Evolutionary conservation across 53 echinoderm and acorn worm genomes (phyloP), one percentile per base, ranked within the genome.

Genomic region (Echinometra lucunter): DNA sequence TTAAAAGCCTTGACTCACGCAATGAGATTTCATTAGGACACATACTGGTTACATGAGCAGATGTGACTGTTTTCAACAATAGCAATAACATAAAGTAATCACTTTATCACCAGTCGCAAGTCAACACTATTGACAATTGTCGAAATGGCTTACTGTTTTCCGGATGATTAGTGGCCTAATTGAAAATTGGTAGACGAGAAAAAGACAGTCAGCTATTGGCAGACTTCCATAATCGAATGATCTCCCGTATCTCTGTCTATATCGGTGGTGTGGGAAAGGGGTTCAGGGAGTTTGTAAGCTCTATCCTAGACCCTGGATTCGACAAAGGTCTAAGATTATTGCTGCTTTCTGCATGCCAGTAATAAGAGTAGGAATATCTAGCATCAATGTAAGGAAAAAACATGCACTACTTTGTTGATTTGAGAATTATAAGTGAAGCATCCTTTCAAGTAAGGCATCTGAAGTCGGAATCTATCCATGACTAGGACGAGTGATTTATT

Each of bases 91-190:
- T 74, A 34, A 37, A 5, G 4, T 74, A 85, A 85, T 85, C 49
- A 85, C 49, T 85, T 85, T 49, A 37, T 85, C 85, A 85, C 49
- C 25, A 45, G 49, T 28, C 49, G 9, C 25, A 85, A 47, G 47
- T 85, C 85, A 85, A 49, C 85, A 85, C 85, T n/a, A 49, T 85
- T 45, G 81, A 81, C 25, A 49, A 9, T 85, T 85, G 85, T 85
- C 85, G 49, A 6, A 28, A 85, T 49, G 49, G 12, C 28, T 85
- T 85, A 85, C 25, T 85, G 49, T 85, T 85, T 47, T n/a, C 44
- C 85, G 49, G 16, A 85, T 85, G 49, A 85, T 85, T 21, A 49
- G 28, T 49, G 15, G 85, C 85, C 45, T 47, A 85, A 85, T 85
- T 45, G 49, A 19, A 78, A 78, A 78, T 42, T 42, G 42, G 78